Percentiles rank a stretch among this genome's conserved stretches.
These are phyloP conservation scores for Myrmecobius fasciatus DNA, from an alignment of 2,113 vertebrate species.

Conservation along the genomic window DNA sequence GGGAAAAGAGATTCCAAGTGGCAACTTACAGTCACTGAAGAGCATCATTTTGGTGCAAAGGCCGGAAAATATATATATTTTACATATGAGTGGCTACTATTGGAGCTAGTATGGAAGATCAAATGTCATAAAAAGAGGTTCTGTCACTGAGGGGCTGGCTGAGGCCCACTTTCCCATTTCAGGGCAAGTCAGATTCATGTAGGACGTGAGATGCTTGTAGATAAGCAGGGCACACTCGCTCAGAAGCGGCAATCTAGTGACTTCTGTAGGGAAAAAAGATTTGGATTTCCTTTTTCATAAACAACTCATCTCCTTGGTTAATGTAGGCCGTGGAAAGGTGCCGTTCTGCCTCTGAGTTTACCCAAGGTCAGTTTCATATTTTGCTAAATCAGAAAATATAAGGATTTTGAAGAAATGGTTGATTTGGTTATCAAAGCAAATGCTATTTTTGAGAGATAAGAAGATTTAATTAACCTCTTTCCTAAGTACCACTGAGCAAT, in stretches of 20 bases:
- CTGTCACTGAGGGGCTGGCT: not conserved
- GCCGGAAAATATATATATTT: not conserved
- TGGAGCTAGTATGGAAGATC: conserved; percentile 7
- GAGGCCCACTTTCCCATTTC: conserved; percentile 47
- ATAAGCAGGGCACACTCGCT: conserved; percentile 66
- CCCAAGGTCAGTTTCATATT: conserved; percentile 73
- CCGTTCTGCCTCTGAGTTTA: conserved; percentile 68
- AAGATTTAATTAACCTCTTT: conserved; percentile 81
- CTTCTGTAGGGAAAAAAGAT: conserved; percentile 72
- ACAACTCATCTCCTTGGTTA: conserved; percentile 76
- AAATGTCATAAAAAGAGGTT: conserved; percentile 42
- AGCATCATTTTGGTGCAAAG: conserved; percentile 22
- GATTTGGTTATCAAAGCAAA: conserved; percentile 83
- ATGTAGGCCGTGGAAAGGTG: conserved; percentile 59
- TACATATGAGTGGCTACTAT: not conserved
- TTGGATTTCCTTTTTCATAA: conserved; percentile 64
- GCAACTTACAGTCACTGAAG: not conserved
- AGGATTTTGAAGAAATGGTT: conserved; percentile 78
- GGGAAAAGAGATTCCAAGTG: conserved; percentile 17
- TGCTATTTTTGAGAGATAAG: conserved; percentile 79
- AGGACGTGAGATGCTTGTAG: conserved; percentile 61
- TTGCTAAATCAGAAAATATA: conserved; percentile 79
- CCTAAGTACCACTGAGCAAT: conserved; percentile 74
- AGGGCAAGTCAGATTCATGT: conserved; percentile 9
- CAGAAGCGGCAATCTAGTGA: conserved; percentile 69